Conservation (phyloP, 1,140 invertebrate species). For the Teleogryllus occipitalis region DNA sequence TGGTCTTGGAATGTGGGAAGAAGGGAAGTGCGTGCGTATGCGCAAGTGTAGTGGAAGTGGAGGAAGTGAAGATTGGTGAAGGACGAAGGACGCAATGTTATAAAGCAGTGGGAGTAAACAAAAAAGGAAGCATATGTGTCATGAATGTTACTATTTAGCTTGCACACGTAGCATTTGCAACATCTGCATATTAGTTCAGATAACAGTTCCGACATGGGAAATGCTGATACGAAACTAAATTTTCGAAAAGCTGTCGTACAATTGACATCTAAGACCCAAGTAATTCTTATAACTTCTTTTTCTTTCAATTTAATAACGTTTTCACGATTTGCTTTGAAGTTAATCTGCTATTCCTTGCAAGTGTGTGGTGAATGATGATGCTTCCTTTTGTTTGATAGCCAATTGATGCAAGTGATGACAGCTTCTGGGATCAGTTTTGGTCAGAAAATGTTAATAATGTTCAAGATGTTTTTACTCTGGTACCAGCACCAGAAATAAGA, state of each 20-base stretch:
- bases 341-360: too few species aligned
- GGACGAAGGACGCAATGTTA: too few species aligned
- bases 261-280: constrained; percentile 90
- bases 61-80: too few species aligned
- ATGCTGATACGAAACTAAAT: constrained; percentile 93
- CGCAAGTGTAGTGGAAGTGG: too few species aligned
- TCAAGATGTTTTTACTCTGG: constrained; percentile 94
- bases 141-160: too few species aligned
- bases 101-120: too few species aligned
- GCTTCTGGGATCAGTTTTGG: constrained; percentile 99
- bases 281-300: constrained; percentile 33
- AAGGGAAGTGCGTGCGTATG: too few species aligned
- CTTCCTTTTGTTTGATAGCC: constrained; percentile 48
- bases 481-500: constrained; percentile 89
- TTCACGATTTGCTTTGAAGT: background rate
- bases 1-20: too few species aligned
- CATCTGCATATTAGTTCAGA: too few species aligned
- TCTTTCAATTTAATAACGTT: background rate
- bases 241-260: constrained; percentile 96
- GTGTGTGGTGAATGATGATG: too few species aligned
- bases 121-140: too few species aligned
- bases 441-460: constrained; percentile 86
- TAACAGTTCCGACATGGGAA: constrained; percentile 65
- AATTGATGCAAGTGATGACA: constrained; percentile 82
- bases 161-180: too few species aligned